These are phyloP conservation scores for Myotis brandtii DNA, from an alignment of 2,113 vertebrate genomes.

Conservation along the genomic window DNA sequence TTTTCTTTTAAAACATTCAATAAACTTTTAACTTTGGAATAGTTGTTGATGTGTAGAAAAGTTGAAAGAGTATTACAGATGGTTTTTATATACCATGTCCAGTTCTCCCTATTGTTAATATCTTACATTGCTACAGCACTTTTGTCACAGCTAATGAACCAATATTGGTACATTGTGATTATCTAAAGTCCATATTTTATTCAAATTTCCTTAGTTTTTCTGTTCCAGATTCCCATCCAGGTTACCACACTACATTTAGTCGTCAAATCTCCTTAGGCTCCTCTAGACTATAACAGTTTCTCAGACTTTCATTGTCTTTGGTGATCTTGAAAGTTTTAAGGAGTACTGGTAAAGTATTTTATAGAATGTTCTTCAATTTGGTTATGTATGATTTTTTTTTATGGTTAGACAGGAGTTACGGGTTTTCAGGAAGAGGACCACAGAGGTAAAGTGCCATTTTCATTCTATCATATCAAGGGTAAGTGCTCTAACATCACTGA, in stretches of 20 bases:
- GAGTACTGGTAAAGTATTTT: background rate
- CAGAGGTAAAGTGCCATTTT: background rate
- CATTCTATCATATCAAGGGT: background rate
- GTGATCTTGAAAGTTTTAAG: background rate
- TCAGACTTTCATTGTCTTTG: background rate
- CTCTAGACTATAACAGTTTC: background rate
- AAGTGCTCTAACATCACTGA: background rate
- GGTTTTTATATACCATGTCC: background rate
- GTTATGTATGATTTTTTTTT: background rate
- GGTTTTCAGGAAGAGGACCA: background rate
- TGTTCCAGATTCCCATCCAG: background rate
- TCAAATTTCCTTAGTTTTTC: background rate
- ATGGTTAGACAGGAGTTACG: background rate
- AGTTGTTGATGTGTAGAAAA: slow-evolving; percentile 2
- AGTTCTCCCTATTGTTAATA: background rate
- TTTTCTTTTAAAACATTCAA: background rate
- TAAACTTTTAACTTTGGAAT: background rate
- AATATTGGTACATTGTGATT: background rate
- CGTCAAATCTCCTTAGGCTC: background rate
- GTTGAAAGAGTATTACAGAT: background rate
- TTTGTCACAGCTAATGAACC: background rate
- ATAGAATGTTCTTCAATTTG: background rate
- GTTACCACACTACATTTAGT: background rate
- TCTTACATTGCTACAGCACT: background rate
- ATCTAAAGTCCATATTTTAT: background rate